Evolutionary conservation across 2,888 invertebrate genomes (phyloP).

Genomic region (Seladonia tumulorum): DNA sequence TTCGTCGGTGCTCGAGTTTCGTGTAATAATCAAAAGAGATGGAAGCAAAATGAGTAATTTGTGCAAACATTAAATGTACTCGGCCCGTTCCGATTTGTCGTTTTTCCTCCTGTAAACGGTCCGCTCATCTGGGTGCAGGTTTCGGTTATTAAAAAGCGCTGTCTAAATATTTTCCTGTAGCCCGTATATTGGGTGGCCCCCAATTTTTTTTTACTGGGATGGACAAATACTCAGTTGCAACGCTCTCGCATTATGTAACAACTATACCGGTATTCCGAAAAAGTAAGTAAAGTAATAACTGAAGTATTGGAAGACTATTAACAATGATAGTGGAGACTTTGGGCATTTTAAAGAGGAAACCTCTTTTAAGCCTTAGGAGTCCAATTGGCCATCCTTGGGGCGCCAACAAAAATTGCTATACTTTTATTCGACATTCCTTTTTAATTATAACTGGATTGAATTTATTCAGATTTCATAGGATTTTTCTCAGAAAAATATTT

Average conservation of each 20-base stretch:
- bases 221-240: neutral
- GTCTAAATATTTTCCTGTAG: neutral
- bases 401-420: too few relatives aligned
- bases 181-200: neutral
- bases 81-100: neutral
- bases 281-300: too few relatives aligned
- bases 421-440: too few relatives aligned
- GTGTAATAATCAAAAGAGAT: neutral
- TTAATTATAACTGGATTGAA: too few relatives aligned
- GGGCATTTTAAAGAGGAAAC: too few relatives aligned
- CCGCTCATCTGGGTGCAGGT: neutral
- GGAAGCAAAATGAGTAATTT: neutral
- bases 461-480: too few relatives aligned
- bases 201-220: neutral
- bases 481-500: too few relatives aligned
- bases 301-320: too few relatives aligned
- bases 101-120: neutral
- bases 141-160: neutral
- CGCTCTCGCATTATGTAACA: neutral
- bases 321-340: too few relatives aligned
- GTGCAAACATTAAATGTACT: neutral
- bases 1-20: neutral
- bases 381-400: too few relatives aligned
- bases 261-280: too few relatives aligned
- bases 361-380: too few relatives aligned